phyloP scores from a whole-genome alignment of 2,113 vertebrate genomes.

The Sceloporus undulatus region DNA sequence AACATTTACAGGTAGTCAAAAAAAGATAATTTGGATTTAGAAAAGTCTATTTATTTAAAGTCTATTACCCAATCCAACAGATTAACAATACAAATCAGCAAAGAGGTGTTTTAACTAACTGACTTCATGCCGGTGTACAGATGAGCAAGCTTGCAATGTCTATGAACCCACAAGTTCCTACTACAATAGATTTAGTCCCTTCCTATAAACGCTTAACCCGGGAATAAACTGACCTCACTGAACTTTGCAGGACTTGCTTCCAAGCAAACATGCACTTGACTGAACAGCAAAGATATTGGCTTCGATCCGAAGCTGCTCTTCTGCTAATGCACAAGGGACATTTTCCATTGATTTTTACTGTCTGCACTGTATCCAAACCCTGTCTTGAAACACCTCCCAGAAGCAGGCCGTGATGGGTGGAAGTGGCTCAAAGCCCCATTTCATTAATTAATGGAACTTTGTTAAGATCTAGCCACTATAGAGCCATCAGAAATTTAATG shows the following conservation, averaged over 20 bases:
- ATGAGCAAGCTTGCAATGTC: neutral
- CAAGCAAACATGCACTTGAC: neutral
- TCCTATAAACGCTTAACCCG: neutral
- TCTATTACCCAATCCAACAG: too few species aligned
- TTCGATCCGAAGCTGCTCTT: neutral
- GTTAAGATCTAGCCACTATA: neutral
- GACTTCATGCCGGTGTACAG: neutral
- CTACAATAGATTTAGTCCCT: neutral
- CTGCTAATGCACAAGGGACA: neutral
- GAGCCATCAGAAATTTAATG: neutral
- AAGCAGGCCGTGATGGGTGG: too few species aligned
- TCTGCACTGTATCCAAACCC: neutral
- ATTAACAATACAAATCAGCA: neutral
- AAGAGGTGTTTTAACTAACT: neutral
- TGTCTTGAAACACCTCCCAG: too few species aligned
- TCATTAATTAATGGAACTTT: neutral
- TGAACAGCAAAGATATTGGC: neutral
- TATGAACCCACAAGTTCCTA: neutral
- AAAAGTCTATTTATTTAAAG: slow-evolving; percentile 2
- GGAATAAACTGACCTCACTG: neutral
- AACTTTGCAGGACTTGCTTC: neutral
- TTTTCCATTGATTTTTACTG: neutral
- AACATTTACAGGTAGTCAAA: neutral
- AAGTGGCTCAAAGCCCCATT: neutral
- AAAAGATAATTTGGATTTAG: neutral